phyloP scores from a whole-genome alignment of 2,888 invertebrate species.

The Caenorhabditis auriculariae region DNA sequence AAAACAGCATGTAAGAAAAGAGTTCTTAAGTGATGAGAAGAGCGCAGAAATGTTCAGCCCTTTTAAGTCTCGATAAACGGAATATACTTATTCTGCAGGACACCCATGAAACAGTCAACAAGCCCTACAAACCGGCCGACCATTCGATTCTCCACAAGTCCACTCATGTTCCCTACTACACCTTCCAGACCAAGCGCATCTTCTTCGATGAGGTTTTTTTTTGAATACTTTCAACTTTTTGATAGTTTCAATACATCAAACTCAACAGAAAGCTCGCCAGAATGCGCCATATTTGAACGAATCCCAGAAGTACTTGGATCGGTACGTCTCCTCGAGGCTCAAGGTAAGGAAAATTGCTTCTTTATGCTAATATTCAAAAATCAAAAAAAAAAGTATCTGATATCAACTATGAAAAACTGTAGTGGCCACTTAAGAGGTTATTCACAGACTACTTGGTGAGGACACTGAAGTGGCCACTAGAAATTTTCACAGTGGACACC shows the following conservation, averaged over 20 bases:
- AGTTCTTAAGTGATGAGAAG: neutral
- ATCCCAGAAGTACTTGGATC: slow-evolving; percentile 59
- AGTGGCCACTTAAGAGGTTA: no score
- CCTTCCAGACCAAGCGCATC: slow-evolving; percentile 60
- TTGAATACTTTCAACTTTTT: neutral
- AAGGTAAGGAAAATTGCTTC: slow-evolving; percentile 29
- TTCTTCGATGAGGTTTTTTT: slow-evolving; percentile 55
- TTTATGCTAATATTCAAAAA: neutral
- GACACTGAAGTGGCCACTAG: no score
- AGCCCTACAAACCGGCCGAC: slow-evolving; percentile 36
- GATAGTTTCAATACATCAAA: neutral
- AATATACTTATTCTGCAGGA: slow-evolving; percentile 28
- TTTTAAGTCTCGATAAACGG: no score
- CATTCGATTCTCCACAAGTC: slow-evolving; percentile 22
- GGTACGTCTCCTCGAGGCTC: slow-evolving; percentile 56
- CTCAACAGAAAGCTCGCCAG: slow-evolving; percentile 27
- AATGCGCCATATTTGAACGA: slow-evolving; percentile 45
- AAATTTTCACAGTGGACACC: neutral
- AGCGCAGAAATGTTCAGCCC: neutral
- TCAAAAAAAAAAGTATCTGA: neutral
- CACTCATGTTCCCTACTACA: slow-evolving; percentile 60
- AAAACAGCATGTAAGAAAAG: neutral
- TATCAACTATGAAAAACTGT: no score
- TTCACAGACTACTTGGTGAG: no score
- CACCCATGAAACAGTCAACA: slow-evolving; percentile 52